Percentiles rank a stretch among this genome's conserved stretches.
Evolutionary conservation across 2,888 invertebrate genomes (phyloP).

Genomic region (Idaea dimidiata): DNA sequence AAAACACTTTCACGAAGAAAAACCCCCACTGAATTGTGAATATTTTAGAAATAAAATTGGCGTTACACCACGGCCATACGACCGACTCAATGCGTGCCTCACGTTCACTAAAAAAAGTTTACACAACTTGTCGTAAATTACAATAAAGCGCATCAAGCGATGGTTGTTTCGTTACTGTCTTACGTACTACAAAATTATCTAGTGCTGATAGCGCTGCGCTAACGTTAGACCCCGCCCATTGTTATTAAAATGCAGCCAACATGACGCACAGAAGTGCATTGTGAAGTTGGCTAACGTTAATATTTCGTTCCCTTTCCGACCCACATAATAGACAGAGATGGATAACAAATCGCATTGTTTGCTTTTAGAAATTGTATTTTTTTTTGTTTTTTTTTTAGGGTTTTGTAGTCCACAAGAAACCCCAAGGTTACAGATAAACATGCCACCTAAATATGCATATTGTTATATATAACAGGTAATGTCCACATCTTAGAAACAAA

Average conservation of each 20-base stretch:
- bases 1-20: slow-evolving; percentile 23
- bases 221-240: slow-evolving; percentile 57
- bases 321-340: slow-evolving; percentile 35
- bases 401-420: too few relatives aligned
- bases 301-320: slow-evolving; percentile 38
- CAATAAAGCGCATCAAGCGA: slow-evolving; percentile 40
- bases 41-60: slow-evolving; percentile 42
- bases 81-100: slow-evolving; percentile 62
- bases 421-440: too few relatives aligned
- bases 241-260: slow-evolving; percentile 79
- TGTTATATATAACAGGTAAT: too few relatives aligned
- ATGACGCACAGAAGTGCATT: slow-evolving; percentile 60
- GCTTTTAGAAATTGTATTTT: too few relatives aligned
- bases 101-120: slow-evolving; percentile 63
- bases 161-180: slow-evolving; percentile 24
- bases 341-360: slow-evolving; percentile 3
- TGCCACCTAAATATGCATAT: too few relatives aligned
- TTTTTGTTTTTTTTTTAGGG: too few relatives aligned
- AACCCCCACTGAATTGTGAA: slow-evolving; percentile 36
- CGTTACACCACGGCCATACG: slow-evolving; percentile 53
- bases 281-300: slow-evolving; percentile 55
- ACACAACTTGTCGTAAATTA: slow-evolving; percentile 55
- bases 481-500: too few relatives aligned
- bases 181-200: slow-evolving; percentile 8
- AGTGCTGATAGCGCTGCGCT: slow-evolving; percentile 50